Conservation (phyloP, 2,888 invertebrate genomes). For the Ephialtes manifestator region DNA sequence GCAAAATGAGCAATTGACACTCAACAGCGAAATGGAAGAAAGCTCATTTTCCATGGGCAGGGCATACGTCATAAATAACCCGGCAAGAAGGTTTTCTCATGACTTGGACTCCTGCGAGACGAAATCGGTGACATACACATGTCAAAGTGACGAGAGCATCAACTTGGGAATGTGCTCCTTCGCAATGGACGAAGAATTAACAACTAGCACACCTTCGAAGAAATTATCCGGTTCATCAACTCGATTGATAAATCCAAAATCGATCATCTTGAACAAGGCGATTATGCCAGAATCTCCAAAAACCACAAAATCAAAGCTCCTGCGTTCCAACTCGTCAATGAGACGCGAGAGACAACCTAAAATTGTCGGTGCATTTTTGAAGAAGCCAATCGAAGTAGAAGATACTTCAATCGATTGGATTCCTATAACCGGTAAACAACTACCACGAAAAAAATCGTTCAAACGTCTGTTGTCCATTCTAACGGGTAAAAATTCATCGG, state of each 20-base stretch:
- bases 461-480: constrained; percentile 76
- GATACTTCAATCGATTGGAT: constrained; percentile 78
- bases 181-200: constrained; percentile 60
- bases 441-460: constrained; percentile 77
- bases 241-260: not conserved
- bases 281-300: not conserved
- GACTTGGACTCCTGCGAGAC: constrained; percentile 38
- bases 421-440: constrained; percentile 75
- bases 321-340: constrained; percentile 59
- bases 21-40: constrained; percentile 26
- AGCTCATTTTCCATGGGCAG: constrained; percentile 40
- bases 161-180: constrained; percentile 48
- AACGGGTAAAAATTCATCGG: constrained; percentile 62
- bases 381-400: constrained; percentile 78
- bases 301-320: not conserved
- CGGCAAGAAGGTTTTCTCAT: constrained; percentile 44
- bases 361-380: constrained; percentile 77
- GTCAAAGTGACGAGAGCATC: constrained; percentile 27
- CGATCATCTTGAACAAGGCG: not conserved
- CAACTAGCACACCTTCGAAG: constrained; percentile 33
- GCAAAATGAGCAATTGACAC: constrained; percentile 24
- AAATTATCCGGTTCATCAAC: not conserved
- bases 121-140: not conserved
- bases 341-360: constrained; percentile 72
- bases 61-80: constrained; percentile 52